Evolutionary conservation across 2,797 vertebrate species (phyloP).

Genomic region (Malurus splendens): DNA sequence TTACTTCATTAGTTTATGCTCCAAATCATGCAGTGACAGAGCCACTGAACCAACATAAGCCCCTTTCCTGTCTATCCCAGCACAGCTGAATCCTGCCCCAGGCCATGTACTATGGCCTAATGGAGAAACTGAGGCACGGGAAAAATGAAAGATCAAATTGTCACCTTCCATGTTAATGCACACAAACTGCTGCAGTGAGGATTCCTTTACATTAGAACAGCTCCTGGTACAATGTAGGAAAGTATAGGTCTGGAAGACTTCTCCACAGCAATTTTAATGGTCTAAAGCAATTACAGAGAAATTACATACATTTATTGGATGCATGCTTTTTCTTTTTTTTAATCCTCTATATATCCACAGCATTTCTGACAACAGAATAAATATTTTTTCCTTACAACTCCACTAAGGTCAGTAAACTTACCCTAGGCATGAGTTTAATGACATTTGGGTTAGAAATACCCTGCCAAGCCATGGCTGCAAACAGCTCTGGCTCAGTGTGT

Average conservation of each 20-base stretch:
- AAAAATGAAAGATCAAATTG: not conserved
- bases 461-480: not conserved
- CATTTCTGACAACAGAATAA: not conserved
- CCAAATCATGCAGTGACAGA: not conserved
- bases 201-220: not conserved
- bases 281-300: not conserved
- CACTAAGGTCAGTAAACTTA: not conserved
- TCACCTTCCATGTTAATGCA: not conserved
- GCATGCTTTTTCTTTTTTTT: not conserved
- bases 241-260: not conserved
- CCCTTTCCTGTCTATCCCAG: not conserved
- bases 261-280: not conserved
- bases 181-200: not conserved
- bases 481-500: not conserved
- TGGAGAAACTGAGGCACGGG: not conserved
- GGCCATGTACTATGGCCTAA: not conserved
- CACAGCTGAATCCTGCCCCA: not conserved
- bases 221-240: not conserved
- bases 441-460: not conserved
- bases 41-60: not conserved
- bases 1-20: conserved; percentile 13
- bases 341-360: not conserved
- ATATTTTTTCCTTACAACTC: not conserved
- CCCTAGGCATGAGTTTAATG: not conserved
- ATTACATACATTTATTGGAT: not conserved